Conservation (phyloP, 2,797 vertebrate species). For the Trematomus bernacchii region DNA sequence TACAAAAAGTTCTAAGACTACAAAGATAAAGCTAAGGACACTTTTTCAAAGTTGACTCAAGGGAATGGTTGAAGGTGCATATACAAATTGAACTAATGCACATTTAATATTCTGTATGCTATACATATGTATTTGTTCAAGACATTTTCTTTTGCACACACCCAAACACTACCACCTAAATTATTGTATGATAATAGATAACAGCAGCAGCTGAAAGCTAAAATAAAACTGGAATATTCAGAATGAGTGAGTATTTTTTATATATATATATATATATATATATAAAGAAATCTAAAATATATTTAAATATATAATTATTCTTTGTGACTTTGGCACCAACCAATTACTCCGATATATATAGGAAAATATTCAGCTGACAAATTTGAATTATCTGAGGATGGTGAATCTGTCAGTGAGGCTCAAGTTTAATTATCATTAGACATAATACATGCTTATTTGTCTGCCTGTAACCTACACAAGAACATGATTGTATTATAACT, state of each 20-base stretch:
- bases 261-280: no score
- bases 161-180: constrained; percentile 37
- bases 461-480: constrained; percentile 1
- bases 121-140: constrained; percentile 30
- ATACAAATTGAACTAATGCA: neutral
- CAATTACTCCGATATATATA: no score
- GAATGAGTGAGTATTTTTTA: neutral
- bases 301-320: no score
- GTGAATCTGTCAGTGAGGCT: neutral
- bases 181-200: constrained; percentile 20
- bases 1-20: neutral
- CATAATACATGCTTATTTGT: constrained; percentile 9
- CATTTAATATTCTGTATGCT: constrained; percentile 17
- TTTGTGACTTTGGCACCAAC: no score
- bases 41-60: constrained; percentile 16
- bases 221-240: constrained; percentile 24
- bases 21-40: constrained; percentile 4
- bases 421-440: constrained; percentile 16
- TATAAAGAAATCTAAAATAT: neutral
- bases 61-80: constrained; percentile 4
- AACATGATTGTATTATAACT: constrained; percentile 49
- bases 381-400: neutral
- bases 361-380: constrained; percentile 15
- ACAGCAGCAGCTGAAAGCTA: constrained; percentile 21
- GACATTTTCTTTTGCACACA: constrained; percentile 43